Base-by-base conservation (phyloP, 2,888 invertebrate genomes). In the Parnassius smintheus region DNA sequence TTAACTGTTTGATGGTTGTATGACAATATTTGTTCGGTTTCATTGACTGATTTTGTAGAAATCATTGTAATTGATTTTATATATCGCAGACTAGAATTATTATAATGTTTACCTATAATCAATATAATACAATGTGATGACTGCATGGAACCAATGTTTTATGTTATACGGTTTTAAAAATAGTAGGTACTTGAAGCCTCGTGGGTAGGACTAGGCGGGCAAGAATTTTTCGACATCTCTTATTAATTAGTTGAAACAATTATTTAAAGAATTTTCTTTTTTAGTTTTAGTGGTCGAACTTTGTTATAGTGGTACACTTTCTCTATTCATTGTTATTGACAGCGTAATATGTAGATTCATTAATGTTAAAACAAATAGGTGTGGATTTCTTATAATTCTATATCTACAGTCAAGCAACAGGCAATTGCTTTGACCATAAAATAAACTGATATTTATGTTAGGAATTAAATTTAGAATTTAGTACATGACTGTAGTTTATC, bases 21-120 rank as follows among this genome's bases (percentile, higher is more conserved):
- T 64, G 61, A 52, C 64, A 59, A 65, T 56, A 65, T 66, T 63
- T 51, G 61, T 65, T 64, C 62, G 59, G 57, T 65, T 62, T 48
- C 22, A 63, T 65, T 65, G 68, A 66, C 68, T 68, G 68, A 68
- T 65, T 63, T 62, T 65, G 64, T 68, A 68, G 64, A 42, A 42
- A 58, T 58, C 45, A 57, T 50, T 25, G 11, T 55, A 54, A 52
- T 56, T 63, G 59, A 55, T 48, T 56, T 49, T 48, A 35, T 35
- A 12, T 62, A 58, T 58, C 44, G 54, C 59, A 52, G 52, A 56
- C 52, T 56, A 59, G 48, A 56, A 11, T 56, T 46, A 18, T 45
- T 18, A 50, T 53, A 61, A 42, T 9, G 49, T 51, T 51, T 58
- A 44, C n/a, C 12, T 9, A 44, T 53, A 48, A 48, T 49, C 25